Evolutionary conservation across 2,113 vertebrate genomes (phyloP).

Genomic region (Carlito syrichta): DNA sequence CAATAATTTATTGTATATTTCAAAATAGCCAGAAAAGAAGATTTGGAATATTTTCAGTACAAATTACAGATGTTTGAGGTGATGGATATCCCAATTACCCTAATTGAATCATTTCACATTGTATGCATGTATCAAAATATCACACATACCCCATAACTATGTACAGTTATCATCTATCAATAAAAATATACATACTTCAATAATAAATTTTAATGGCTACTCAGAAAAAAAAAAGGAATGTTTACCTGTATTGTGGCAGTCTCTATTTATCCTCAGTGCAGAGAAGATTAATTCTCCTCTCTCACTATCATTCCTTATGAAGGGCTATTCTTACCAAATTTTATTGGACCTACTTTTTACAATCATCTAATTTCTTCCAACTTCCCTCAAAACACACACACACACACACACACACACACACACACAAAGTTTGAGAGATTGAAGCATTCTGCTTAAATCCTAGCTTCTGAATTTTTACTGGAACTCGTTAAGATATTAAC

Average conservation of each 20-base stretch:
- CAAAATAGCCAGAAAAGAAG: neutral
- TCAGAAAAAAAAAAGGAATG: neutral
- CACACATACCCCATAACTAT: neutral
- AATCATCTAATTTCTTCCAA: neutral
- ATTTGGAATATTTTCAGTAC: neutral
- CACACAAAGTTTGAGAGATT: neutral
- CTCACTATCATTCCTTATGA: neutral
- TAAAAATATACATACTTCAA: neutral
- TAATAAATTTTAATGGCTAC: neutral
- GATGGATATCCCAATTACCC: neutral
- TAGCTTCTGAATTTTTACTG: neutral
- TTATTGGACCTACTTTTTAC: neutral
- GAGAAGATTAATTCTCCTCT: neutral
- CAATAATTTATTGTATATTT: neutral
- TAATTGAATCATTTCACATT: neutral
- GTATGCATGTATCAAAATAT: neutral
- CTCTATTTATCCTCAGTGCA: neutral
- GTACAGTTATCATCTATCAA: neutral
- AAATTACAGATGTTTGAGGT: neutral
- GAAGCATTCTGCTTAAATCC: neutral
- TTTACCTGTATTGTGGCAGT: neutral
- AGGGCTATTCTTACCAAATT: neutral
- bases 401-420: neutral
- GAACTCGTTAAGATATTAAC: neutral
- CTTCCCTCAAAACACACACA: neutral